Evolutionary conservation across 1,140 invertebrate genomes (phyloP).

Genomic region (Choristoneura fumiferana): DNA sequence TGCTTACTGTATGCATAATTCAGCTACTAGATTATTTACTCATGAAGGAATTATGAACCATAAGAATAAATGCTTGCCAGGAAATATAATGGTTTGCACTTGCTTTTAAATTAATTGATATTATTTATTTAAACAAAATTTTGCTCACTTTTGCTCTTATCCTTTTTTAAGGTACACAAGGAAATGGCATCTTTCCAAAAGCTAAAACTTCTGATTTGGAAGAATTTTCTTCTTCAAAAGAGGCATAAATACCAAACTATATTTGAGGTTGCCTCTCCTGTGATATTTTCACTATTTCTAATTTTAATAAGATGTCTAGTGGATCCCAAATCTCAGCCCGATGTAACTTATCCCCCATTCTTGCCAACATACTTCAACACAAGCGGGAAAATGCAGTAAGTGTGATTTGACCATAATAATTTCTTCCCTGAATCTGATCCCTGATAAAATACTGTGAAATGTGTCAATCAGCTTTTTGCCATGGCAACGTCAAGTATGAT

Average conservation of each 20-base stretch:
- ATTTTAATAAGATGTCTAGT: slow-evolving; percentile 82
- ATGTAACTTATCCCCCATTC: slow-evolving; percentile 56
- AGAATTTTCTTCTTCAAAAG: slow-evolving; percentile 89
- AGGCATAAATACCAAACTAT: slow-evolving; percentile 87
- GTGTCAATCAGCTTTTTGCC: too few species aligned
- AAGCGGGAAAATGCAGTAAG: slow-evolving; percentile 34
- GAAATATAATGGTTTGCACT: slow-evolving; percentile 7
- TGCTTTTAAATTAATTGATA: background rate
- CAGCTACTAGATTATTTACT: too few species aligned
- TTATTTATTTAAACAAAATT: too few species aligned
- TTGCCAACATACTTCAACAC: slow-evolving; percentile 66
- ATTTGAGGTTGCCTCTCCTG: slow-evolving; percentile 85
- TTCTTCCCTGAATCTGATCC: too few species aligned
- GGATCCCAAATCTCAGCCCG: slow-evolving; percentile 67
- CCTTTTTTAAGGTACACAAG: slow-evolving; percentile 23
- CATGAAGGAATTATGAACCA: too few species aligned
- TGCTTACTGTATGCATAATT: too few species aligned
- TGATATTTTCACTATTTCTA: slow-evolving; percentile 87
- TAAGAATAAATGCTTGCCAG: slow-evolving; percentile 26
- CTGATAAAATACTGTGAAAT: too few species aligned
- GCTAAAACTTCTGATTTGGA: slow-evolving; percentile 88
- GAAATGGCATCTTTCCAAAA: slow-evolving; percentile 75
- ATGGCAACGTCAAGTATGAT: too few species aligned
- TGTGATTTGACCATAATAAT: too few species aligned
- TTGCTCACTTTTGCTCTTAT: too few species aligned